phyloP scores from a whole-genome alignment of 2,888 invertebrate genomes.

The Dolomedes plantarius region DNA sequence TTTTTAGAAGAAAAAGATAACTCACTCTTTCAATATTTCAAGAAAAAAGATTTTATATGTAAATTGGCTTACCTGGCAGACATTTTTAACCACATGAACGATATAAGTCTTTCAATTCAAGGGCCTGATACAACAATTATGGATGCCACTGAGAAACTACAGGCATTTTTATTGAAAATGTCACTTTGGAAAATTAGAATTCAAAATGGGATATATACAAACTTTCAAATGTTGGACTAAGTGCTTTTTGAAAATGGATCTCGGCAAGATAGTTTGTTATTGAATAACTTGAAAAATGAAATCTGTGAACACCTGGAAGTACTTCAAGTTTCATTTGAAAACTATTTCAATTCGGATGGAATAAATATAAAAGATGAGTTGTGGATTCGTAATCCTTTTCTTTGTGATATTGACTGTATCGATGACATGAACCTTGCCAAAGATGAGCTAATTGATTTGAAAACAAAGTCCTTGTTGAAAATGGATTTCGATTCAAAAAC shows the following conservation, averaged over 20 bases:
- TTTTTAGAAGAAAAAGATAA: too few species aligned
- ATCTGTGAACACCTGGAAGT: constrained; percentile 32
- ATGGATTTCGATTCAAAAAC: constrained; percentile 30
- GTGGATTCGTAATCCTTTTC: constrained; percentile 61
- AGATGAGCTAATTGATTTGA: constrained; percentile 51
- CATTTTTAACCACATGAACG: constrained; percentile 33
- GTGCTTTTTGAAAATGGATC: constrained; percentile 44
- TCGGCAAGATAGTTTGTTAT: constrained; percentile 32
- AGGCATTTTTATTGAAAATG: constrained; percentile 46
- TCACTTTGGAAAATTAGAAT: constrained; percentile 46
- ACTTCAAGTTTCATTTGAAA: constrained; percentile 26
- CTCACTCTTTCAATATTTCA: too few species aligned
- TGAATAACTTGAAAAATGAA: constrained; percentile 24
- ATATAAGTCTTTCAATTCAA: constrained; percentile 34
- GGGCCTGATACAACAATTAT: constrained; percentile 44
- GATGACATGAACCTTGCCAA: constrained; percentile 49
- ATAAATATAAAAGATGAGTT: constrained; percentile 58
- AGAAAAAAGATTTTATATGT: constrained; percentile 23
- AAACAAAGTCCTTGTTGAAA: constrained; percentile 47
- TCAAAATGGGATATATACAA: constrained; percentile 38
- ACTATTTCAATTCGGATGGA: constrained; percentile 44
- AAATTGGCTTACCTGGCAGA: constrained; percentile 24
- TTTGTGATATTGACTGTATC: constrained; percentile 60
- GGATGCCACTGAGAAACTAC: constrained; percentile 40
- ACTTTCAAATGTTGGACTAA: constrained; percentile 43